Evolutionary conservation across 2,113 vertebrate genomes (phyloP).

Genomic region (Anarrhichthys ocellatus): DNA sequence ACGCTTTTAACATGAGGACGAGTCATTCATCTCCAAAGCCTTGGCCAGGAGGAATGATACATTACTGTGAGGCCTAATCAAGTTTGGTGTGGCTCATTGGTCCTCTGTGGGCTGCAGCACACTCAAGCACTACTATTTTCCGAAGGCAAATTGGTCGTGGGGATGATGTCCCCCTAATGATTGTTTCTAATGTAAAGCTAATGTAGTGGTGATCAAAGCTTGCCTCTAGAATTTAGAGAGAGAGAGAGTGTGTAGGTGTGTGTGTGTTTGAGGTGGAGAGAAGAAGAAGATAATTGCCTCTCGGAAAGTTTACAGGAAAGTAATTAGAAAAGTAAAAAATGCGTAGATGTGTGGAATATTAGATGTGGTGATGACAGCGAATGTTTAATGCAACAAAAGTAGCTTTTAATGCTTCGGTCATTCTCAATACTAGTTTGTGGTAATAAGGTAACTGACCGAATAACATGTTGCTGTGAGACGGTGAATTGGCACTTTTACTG

Average conservation of each 20-base stretch:
- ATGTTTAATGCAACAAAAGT: background rate
- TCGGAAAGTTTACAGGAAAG: constrained; percentile 64
- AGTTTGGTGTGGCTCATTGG: constrained; percentile 81
- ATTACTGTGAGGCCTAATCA: constrained; percentile 76
- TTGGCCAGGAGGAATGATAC: constrained; percentile 65
- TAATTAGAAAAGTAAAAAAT: constrained; percentile 64
- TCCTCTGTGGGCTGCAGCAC: constrained; percentile 65
- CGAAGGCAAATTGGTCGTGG: constrained; percentile 79
- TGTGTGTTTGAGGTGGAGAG: constrained; percentile 40
- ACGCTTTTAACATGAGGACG: constrained; percentile 49
- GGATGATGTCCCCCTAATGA: constrained; percentile 80
- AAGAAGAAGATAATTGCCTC: constrained; percentile 58
- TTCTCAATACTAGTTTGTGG: background rate
- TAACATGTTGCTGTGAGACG: background rate
- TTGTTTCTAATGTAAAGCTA: constrained; percentile 81
- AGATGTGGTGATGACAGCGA: constrained; percentile 10
- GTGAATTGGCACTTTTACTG: background rate
- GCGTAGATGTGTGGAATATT: constrained; percentile 40
- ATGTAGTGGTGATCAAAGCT: constrained; percentile 80
- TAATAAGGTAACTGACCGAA: background rate
- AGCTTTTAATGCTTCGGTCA: background rate
- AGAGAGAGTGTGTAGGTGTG: constrained; percentile 11
- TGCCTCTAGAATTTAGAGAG: constrained; percentile 71
- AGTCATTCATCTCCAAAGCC: constrained; percentile 67
- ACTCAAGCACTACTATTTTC: constrained; percentile 75